Evolutionary conservation across 2,797 vertebrate genomes (phyloP).

Genomic region (Podargus strigoides): DNA sequence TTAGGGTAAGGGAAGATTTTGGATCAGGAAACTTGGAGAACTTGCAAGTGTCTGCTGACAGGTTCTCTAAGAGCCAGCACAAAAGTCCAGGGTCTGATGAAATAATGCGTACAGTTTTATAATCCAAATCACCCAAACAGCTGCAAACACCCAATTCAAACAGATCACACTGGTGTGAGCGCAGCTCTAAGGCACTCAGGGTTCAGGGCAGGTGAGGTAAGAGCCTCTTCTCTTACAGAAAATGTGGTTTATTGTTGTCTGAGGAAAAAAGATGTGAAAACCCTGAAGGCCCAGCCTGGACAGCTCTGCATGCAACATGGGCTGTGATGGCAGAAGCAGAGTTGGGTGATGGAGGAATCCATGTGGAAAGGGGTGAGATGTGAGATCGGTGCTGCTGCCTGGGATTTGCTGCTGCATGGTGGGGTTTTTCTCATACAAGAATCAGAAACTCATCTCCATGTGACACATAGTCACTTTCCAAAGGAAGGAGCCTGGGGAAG

Average conservation of each 20-base stretch:
- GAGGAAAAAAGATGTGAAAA: background rate
- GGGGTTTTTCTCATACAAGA: background rate
- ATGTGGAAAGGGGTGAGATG: background rate
- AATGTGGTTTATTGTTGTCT: background rate
- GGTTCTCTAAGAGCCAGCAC: background rate
- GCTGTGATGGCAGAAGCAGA: background rate
- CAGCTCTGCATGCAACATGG: background rate
- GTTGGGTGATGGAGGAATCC: background rate
- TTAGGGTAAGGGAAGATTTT: background rate
- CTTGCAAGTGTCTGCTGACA: background rate
- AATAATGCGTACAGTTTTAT: background rate
- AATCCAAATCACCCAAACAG: background rate
- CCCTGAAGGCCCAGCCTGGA: background rate
- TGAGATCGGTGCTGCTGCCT: background rate
- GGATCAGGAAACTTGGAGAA: background rate
- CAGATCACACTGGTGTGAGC: background rate
- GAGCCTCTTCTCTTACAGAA: background rate
- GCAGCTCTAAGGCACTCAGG: background rate
- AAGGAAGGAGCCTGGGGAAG: background rate
- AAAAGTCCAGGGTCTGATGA: background rate
- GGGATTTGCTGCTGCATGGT: background rate
- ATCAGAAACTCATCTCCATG: background rate
- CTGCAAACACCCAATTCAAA: background rate
- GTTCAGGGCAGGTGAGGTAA: background rate
- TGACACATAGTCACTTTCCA: background rate